Conservation (phyloP, 2,797 vertebrate genomes). For the Tenualosa thibaudeaui region DNA sequence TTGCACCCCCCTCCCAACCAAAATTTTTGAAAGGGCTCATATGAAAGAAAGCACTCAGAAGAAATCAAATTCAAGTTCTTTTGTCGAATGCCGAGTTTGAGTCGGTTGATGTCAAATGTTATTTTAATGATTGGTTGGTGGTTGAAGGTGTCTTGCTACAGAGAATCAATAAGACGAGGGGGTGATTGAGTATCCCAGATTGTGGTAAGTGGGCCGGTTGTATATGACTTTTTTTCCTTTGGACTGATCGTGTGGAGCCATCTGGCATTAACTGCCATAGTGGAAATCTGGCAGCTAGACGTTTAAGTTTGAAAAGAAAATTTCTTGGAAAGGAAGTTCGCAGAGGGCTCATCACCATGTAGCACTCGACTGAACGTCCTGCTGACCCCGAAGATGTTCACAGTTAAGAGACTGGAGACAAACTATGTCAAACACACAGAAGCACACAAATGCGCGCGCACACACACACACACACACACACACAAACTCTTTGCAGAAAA, state of each 20-base stretch:
- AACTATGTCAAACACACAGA: background rate
- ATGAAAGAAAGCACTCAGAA: background rate
- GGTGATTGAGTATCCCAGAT: background rate
- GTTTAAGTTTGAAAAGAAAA: background rate
- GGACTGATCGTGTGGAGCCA: background rate
- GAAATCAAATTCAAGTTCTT: background rate
- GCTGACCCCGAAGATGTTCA: constrained; percentile 11
- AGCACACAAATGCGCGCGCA: background rate
- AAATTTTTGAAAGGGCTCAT: background rate
- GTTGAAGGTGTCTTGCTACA: background rate
- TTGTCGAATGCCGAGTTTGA: background rate
- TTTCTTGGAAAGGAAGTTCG: constrained; percentile 5
- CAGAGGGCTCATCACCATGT: background rate
- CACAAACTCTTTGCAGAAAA: background rate
- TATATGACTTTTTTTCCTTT: background rate
- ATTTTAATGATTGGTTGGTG: background rate
- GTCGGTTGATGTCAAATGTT: background rate
- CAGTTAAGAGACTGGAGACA: background rate
- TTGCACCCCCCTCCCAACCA: background rate
- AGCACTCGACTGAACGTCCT: background rate
- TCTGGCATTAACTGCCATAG: constrained; percentile 21
- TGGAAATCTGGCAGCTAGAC: background rate
- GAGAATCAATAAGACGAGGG: background rate
- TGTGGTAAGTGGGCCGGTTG: constrained; percentile 13
- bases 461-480: background rate